Conservation (phyloP, 2,113 vertebrate species). For the Hippocampus guttulatus region DNA sequence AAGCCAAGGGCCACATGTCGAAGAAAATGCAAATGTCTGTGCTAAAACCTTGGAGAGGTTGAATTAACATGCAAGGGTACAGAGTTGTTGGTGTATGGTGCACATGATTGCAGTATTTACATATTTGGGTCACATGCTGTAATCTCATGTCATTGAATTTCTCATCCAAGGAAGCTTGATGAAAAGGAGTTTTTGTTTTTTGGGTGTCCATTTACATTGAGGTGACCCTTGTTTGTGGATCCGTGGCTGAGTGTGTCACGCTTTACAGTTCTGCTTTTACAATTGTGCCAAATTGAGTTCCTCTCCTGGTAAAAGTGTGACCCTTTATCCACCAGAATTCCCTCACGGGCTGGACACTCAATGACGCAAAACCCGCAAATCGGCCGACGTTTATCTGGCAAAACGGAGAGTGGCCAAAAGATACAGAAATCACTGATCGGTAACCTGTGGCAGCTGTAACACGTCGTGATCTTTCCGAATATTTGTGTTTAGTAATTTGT, state of each 20-base stretch:
- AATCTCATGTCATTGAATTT: not conserved
- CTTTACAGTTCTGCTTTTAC: not conserved
- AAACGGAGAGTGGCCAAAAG: too few species aligned
- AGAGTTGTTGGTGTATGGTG: slow-evolving; percentile 1
- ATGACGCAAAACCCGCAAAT: not conserved
- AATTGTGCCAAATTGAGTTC: not conserved
- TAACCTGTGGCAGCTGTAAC: too few species aligned
- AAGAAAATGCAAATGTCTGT: slow-evolving; percentile 11
- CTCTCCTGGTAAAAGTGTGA: not conserved
- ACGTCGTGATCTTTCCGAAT: too few species aligned
- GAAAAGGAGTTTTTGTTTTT: not conserved
- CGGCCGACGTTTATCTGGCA: too few species aligned
- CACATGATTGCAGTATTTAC: slow-evolving; percentile 1
- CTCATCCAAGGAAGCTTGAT: not conserved
- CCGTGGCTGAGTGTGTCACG: not conserved
- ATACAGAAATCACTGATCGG: too few species aligned
- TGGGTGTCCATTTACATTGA: not conserved
- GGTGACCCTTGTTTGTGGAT: not conserved
- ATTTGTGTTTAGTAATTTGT: too few species aligned
- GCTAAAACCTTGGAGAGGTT: slow-evolving; percentile 1
- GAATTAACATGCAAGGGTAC: slow-evolving; percentile 14
- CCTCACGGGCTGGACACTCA: not conserved
- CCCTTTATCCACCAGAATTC: not conserved
- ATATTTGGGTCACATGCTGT: not conserved
- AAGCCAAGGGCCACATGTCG: not conserved